phyloP scores from a whole-genome alignment of 2,113 vertebrate species.

The Lagopus muta region DNA sequence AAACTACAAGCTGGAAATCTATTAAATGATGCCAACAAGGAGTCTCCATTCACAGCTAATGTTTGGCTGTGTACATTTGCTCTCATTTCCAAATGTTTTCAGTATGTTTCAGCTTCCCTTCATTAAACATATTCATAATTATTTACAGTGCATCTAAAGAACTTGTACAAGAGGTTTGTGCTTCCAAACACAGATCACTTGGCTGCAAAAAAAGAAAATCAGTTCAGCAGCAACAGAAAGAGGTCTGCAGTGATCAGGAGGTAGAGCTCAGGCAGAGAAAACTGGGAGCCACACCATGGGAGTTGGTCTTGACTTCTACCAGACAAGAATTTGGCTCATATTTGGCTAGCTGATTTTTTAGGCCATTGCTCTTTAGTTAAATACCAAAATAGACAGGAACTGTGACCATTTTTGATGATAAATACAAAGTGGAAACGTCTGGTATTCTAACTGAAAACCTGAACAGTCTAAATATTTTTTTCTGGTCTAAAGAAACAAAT shows the following conservation, averaged over 20 bases:
- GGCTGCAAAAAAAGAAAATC: neutral
- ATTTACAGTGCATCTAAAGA: constrained; percentile 29
- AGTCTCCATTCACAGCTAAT: neutral
- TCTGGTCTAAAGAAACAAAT: neutral
- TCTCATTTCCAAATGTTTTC: constrained; percentile 39
- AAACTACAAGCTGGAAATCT: neutral
- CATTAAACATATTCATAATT: constrained; percentile 36
- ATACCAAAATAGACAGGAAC: neutral
- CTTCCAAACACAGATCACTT: constrained; percentile 17
- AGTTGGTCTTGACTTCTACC: neutral
- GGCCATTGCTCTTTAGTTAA: neutral
- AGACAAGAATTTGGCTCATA: neutral
- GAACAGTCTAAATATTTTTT: neutral
- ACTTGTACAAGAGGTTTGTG: neutral
- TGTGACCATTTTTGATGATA: neutral
- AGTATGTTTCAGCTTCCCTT: constrained; percentile 11
- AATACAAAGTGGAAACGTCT: neutral
- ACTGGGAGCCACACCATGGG: neutral
- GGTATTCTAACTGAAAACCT: neutral
- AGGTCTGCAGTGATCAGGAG: neutral
- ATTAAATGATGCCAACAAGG: neutral
- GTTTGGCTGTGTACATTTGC: neutral
- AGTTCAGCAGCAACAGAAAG: neutral
- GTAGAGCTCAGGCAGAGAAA: neutral
- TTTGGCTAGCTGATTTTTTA: neutral